phyloP scores from a whole-genome alignment of 2,888 invertebrate genomes.

The Tenthredo scrophulariae region DNA sequence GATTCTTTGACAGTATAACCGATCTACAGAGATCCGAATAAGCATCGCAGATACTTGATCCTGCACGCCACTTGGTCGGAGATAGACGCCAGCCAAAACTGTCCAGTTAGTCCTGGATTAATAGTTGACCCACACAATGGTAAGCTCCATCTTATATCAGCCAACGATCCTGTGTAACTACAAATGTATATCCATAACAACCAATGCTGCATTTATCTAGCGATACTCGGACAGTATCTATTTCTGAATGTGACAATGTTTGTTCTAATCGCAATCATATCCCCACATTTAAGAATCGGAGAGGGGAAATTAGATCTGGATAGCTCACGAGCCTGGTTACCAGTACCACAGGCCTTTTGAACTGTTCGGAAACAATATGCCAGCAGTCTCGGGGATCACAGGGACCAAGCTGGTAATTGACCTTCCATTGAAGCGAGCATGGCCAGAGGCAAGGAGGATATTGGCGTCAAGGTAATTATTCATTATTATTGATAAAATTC shows the following conservation, averaged over 20 bases:
- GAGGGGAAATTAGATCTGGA: conserved; percentile 80
- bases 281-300: no score
- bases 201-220: no score
- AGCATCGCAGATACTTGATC: not conserved
- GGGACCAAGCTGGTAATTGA: conserved; percentile 83
- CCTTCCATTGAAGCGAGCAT: conserved; percentile 93
- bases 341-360: conserved; percentile 99
- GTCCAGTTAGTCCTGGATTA: no score
- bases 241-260: no score
- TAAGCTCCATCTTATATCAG: no score
- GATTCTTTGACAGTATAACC: not conserved
- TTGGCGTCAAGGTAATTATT: conserved; percentile 93
- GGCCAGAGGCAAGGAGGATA: conserved; percentile 94
- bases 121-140: no score
- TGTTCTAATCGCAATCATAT: no score
- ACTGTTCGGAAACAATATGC: conserved; percentile 98
- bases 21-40: not conserved
- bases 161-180: no score
- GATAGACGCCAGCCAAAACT: no score
- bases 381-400: conserved; percentile 97
- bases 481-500: not conserved
- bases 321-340: conserved; percentile 98
- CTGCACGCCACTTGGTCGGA: no score
- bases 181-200: no score
- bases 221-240: no score